These are phyloP conservation scores for Aleadryas rufinucha DNA, from an alignment of 2,113 vertebrate genomes.

Conservation along the genomic window DNA sequence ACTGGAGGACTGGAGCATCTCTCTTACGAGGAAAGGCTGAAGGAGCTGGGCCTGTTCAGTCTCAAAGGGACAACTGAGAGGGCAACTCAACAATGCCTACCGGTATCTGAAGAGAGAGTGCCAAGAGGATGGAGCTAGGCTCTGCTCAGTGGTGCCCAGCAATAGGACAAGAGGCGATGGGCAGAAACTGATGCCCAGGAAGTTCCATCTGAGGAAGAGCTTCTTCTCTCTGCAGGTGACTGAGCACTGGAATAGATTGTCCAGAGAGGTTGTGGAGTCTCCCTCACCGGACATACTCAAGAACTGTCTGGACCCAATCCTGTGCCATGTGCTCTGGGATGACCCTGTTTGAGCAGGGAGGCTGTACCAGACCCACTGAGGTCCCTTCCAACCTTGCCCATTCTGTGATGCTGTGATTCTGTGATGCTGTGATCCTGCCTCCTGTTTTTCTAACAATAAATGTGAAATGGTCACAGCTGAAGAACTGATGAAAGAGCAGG, in stretches of 20 bases:
- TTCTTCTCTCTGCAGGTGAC: rapidly evolving
- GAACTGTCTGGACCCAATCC: rapidly evolving
- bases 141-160: rapidly evolving
- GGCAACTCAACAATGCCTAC: rapidly evolving
- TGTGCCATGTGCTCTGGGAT: not conserved
- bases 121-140: not conserved
- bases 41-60: not conserved
- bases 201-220: not conserved
- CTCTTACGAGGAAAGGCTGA: not conserved
- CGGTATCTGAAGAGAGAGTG: not conserved
- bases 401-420: not conserved
- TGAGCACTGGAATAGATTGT: rapidly evolving
- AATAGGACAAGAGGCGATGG: not conserved
- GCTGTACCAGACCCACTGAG: not conserved
- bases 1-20: not conserved
- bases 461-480: not conserved
- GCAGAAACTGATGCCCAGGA: not conserved
- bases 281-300: too few relatives aligned
- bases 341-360: not conserved
- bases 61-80: not conserved
- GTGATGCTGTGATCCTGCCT: not conserved
- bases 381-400: not conserved
- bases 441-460: not conserved
- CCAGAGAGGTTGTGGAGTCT: not conserved
- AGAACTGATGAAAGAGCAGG: not conserved